These are phyloP conservation scores for Caenorhabditis inopinata DNA, from an alignment of 1,140 invertebrate genomes.

Conservation along the genomic window DNA sequence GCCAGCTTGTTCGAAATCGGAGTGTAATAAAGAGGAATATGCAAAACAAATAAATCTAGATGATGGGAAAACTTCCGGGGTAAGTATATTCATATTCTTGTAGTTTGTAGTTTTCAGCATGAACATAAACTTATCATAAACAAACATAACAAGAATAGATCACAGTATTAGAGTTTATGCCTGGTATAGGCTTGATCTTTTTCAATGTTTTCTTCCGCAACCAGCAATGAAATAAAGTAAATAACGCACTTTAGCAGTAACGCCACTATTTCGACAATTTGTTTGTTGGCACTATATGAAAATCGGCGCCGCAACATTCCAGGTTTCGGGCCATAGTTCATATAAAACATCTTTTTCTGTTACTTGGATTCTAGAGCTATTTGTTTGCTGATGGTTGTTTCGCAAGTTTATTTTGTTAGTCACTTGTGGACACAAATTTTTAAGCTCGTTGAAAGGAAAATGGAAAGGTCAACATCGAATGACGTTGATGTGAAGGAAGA, in stretches of 20 bases:
- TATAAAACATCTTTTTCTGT: not conserved
- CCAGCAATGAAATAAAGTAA: not conserved
- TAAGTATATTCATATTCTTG: not conserved
- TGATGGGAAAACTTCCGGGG: constrained; percentile 8
- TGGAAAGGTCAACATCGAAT: not conserved
- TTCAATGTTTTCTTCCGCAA: too few relatives aligned
- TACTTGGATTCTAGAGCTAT: not conserved
- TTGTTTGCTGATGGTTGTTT: constrained; percentile 14
- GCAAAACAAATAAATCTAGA: not conserved
- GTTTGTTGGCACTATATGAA: not conserved
- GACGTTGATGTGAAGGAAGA: not conserved
- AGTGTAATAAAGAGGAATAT: constrained; percentile 19
- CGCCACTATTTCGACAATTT: not conserved
- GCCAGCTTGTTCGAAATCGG: constrained; percentile 20
- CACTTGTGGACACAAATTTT: constrained; percentile 4
- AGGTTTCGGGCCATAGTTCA: constrained; percentile 26
- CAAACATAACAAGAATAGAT: constrained; percentile 1
- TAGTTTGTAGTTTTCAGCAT: not conserved
- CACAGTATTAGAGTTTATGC: not conserved
- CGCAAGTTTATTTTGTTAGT: constrained; percentile 18
- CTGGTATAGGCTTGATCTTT: too few relatives aligned
- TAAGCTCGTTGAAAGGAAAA: not conserved
- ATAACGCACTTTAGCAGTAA: not conserved
- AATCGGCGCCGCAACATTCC: not conserved
- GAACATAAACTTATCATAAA: not conserved